phyloP scores from a whole-genome alignment of 2,888 invertebrate genomes.

The Podabrus alpinus region DNA sequence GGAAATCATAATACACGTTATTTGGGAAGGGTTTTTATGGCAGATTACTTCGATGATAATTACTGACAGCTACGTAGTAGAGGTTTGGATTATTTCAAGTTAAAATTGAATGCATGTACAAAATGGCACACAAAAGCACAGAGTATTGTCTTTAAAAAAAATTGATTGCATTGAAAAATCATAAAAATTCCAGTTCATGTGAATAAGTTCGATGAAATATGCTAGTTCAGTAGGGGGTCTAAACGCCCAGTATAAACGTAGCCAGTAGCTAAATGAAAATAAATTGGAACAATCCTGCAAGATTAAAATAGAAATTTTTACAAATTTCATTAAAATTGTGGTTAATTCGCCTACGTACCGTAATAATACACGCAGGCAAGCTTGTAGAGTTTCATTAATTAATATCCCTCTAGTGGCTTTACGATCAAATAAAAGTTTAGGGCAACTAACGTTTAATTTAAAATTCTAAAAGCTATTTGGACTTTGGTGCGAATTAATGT shows the following conservation, averaged over 20 bases:
- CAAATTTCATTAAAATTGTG: background rate
- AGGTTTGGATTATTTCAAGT: too few relatives aligned
- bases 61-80: too few relatives aligned
- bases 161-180: too few relatives aligned
- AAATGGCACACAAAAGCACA: too few relatives aligned
- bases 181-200: too few relatives aligned
- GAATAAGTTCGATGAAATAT: too few relatives aligned
- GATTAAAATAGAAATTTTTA: background rate
- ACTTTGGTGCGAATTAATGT: background rate
- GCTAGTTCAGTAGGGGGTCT: too few relatives aligned
- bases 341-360: background rate
- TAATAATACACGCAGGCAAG: background rate
- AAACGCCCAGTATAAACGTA: background rate
- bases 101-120: too few relatives aligned
- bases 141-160: too few relatives aligned
- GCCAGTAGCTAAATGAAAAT: background rate
- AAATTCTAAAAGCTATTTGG: background rate
- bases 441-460: background rate
- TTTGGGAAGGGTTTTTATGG: too few relatives aligned
- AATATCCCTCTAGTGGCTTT: background rate
- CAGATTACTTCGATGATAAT: too few relatives aligned
- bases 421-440: background rate
- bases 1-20: too few relatives aligned
- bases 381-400: background rate
- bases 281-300: background rate